phyloP scores from a whole-genome alignment of 2,113 vertebrate genomes.

The Gopherus flavomarginatus region DNA sequence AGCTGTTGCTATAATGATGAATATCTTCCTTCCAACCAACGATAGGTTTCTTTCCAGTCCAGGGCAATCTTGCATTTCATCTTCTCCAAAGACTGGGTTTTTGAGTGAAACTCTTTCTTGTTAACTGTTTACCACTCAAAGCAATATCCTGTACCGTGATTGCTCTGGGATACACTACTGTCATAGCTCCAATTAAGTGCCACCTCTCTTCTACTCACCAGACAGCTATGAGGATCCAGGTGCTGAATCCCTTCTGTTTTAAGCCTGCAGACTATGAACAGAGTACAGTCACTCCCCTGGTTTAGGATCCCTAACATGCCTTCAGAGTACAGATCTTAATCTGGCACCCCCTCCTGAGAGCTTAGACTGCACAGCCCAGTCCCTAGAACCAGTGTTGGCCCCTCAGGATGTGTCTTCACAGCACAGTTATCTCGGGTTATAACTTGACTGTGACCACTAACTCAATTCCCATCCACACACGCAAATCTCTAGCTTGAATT shows the following conservation, averaged over 20 bases:
- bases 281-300: background rate
- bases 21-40: conserved; percentile 68
- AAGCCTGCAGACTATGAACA: background rate
- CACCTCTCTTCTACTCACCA: background rate
- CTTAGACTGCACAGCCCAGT: background rate
- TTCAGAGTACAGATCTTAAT: background rate
- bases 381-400: background rate
- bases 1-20: conserved; percentile 68
- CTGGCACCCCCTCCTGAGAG: background rate
- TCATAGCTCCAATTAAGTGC: conserved; percentile 13
- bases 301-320: background rate
- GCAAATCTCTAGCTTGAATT: background rate
- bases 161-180: conserved; percentile 66
- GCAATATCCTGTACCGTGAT: background rate
- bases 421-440: background rate
- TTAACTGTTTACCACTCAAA: conserved; percentile 72
- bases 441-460: background rate
- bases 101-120: conserved; percentile 22
- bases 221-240: background rate
- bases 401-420: background rate
- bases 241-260: background rate
- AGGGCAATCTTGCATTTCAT: conserved; percentile 68
- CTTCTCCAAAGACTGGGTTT: conserved; percentile 53
- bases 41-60: conserved; percentile 59
- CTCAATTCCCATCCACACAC: background rate